Evolutionary conservation across 2,113 vertebrate species (phyloP).

Genomic region (Malaclemys terrapin): DNA sequence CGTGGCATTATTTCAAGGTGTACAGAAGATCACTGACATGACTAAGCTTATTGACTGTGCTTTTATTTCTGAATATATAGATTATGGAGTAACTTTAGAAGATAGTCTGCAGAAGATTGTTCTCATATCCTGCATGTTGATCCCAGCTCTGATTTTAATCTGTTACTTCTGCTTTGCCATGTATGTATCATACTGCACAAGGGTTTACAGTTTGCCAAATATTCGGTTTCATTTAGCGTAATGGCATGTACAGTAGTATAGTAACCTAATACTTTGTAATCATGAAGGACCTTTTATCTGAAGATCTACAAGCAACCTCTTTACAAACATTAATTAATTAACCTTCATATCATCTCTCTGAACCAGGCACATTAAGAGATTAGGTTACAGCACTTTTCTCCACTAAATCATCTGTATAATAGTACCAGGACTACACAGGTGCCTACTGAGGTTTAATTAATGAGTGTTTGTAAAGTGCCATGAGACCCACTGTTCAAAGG

Average conservation of each 20-base stretch:
- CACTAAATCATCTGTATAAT: not conserved
- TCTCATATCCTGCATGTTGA: slow-evolving; percentile 53
- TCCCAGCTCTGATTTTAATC: slow-evolving; percentile 39
- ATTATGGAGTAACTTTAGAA: slow-evolving; percentile 25
- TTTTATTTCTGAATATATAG: slow-evolving; percentile 31
- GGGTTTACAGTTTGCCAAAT: not conserved
- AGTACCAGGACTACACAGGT: not conserved
- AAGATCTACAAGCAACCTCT: not conserved
- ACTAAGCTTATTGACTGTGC: not conserved
- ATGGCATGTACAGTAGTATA: not conserved
- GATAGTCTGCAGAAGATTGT: slow-evolving; percentile 54
- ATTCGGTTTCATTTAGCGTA: not conserved
- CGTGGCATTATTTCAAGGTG: not conserved
- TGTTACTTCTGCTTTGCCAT: slow-evolving; percentile 73
- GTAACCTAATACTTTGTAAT: not conserved
- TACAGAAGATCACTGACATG: not conserved
- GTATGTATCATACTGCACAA: slow-evolving; percentile 55
- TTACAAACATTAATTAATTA: not conserved
- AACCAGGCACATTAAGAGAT: not conserved
- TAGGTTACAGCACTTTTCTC: not conserved
- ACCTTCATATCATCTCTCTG: not conserved
- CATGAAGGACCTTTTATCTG: not conserved
- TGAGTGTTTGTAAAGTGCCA: not conserved
- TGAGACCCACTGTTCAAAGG: not conserved
- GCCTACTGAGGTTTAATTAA: not conserved